Evolutionary conservation across 2,113 vertebrate genomes (phyloP), one percentile per base, ranked within the genome.

Genomic region (Ursus arctos): DNA sequence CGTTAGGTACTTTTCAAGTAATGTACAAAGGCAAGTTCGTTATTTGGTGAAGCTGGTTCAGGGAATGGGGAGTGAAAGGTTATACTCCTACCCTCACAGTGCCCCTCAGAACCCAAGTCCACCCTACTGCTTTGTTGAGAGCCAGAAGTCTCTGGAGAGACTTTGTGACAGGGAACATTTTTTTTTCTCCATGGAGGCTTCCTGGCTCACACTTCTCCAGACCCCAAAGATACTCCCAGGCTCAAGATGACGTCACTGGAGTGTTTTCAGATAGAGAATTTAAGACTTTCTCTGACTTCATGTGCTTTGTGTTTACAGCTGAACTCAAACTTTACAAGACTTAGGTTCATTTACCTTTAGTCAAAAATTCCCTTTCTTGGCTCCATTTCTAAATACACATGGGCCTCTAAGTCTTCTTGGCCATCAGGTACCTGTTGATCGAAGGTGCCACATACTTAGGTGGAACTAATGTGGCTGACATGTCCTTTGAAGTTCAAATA

Each of bases 261-360:
- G 61, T 76, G 33, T 94, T 98, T 97, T 96, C 89, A 97, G 95
- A 95, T 96, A 97, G 85, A 96, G 93, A 95, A 96, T 93, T 94
- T 91, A 82, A 97, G 92, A 92, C 90, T 90, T 92, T 71, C 90
- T 95, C 80, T 98, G 90, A 97, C 79, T 55, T 97, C 90, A 87
- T 96, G 43, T 49, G 57, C 88, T 96, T 98, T 96, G 95, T 97
- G 93, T 97, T 97, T 89, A 61, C 92, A 97, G 77, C 72, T 74
- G 14, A 97, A 96, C 61, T 97, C 90, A 97, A 92, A 97, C 55
- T 97, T 97, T 98, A 96, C 96, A 97, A 93, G 57, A 94, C 89
- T 94, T 94, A 47, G 57, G 40, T 94, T 98, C 91, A 97, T 95
- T 96, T 98, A 96, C 92, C 94, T 97, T 95, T 96, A 86, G 85